Evolutionary conservation across 2,113 vertebrate genomes (phyloP).

Genomic region (Tyrannus savana): DNA sequence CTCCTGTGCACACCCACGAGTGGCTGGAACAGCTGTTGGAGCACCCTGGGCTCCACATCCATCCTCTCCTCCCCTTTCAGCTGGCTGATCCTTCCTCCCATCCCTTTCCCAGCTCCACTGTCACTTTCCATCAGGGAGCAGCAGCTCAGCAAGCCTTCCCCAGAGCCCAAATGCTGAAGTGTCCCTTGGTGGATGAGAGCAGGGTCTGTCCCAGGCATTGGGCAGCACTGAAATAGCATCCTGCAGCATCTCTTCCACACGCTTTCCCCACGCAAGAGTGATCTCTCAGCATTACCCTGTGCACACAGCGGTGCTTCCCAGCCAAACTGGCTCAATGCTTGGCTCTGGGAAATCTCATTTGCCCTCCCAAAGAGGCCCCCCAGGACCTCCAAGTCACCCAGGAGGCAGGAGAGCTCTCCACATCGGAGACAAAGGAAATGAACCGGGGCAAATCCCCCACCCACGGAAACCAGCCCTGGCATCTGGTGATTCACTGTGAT

Average conservation of each 20-base stretch:
- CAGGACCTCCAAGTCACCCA: not conserved
- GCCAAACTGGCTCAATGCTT: not conserved
- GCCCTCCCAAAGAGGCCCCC: not conserved
- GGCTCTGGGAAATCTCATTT: not conserved
- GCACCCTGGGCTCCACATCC: not conserved
- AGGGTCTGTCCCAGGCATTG: not conserved
- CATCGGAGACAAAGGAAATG: not conserved
- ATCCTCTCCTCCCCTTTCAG: not conserved
- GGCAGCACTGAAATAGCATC: not conserved
- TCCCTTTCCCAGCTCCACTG: not conserved
- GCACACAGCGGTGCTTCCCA: not conserved
- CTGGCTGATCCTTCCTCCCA: not conserved
- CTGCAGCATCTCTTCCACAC: rapidly evolving
- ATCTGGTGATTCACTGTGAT: not conserved
- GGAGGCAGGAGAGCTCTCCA: not conserved
- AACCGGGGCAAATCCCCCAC: not conserved
- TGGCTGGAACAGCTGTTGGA: not conserved
- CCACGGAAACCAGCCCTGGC: not conserved
- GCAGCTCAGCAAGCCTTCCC: not conserved
- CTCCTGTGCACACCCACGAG: rapidly evolving
- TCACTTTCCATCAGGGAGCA: not conserved
- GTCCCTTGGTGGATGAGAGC: not conserved
- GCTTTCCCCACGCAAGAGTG: rapidly evolving
- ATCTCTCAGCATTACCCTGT: not conserved
- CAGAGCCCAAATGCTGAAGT: not conserved